Evolutionary conservation across 2,888 invertebrate genomes (phyloP), one percentile per base, ranked within the genome.

Genomic region (Cactoblastis cactorum): DNA sequence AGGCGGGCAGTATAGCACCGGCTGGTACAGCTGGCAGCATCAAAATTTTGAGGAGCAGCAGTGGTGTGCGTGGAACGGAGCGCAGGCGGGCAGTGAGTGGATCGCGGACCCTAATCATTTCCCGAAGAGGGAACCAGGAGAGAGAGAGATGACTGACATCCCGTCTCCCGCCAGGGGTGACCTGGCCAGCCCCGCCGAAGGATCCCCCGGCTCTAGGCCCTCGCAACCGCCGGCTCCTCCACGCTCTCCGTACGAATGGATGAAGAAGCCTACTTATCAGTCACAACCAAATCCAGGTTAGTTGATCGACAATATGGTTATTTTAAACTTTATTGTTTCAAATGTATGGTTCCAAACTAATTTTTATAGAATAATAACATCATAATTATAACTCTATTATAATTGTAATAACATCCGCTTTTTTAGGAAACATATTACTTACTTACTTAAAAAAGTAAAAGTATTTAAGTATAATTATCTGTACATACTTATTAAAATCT

Each of bases 171-270:
- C 90, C 71, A 63, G 91, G 3, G 91, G 91, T 22, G 91, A 91
- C 57, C 80, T 91, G 53, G 91, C 91, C 53, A 91, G 91, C 62
- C 91, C 91, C 2, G 90, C 90, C 38, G 83, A 91, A 53, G 79
- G 90, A 1, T 91, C 91, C 0, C 84, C 91, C 1, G 80, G 90
- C 0, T 90, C 91, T 1, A 71, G 85, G 74, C 78, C 86, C 56
- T 73, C 87, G 63, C 77, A 90, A 75, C 77, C 94, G 67, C 94
- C 95, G 39, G 91, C 93, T 34, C 94, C 95, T 22, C 92, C 93
- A 15, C 92, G 96, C 38, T 95, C 95, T 59, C 96, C 96, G 0
- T 97, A 93, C 77, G 96, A 96, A 67, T 97, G 97, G 97, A 97
- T 97, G 94, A 97, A 95, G 81, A 96, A 96, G 78, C 94, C 95